Conservation (phyloP, 2,888 invertebrate genomes). For the Bombyx huttoni region DNA sequence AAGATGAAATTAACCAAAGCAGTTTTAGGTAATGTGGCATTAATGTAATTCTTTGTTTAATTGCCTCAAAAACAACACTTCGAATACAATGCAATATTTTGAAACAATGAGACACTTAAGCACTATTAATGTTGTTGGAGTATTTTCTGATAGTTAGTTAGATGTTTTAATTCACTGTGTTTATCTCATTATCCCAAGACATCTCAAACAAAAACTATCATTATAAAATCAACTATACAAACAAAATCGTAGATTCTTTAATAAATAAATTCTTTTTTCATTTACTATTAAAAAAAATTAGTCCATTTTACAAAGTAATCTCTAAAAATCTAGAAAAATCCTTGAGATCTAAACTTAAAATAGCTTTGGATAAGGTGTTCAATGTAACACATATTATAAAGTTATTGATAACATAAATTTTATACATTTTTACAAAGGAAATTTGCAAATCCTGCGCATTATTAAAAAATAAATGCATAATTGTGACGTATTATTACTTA, state of each 20-base stretch:
- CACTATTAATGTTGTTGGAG: not conserved
- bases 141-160: not conserved
- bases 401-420: conserved; percentile 8
- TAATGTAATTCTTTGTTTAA: not conserved
- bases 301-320: conserved; percentile 6
- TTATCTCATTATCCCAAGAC: not conserved
- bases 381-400: conserved; percentile 29
- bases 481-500: conserved; percentile 44
- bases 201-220: conserved; percentile 6
- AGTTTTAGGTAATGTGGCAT: not conserved
- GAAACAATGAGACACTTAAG: not conserved
- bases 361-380: conserved; percentile 68
- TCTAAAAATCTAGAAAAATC: conserved; percentile 51
- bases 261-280: conserved; percentile 64
- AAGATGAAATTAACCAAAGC: too few species aligned
- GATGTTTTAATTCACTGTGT: not conserved
- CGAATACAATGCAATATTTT: not conserved
- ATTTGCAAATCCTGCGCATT: conserved; percentile 28
- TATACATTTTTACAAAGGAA: conserved; percentile 68
- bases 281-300: conserved; percentile 43
- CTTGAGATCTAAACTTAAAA: conserved; percentile 69
- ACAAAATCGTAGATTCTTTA: conserved; percentile 41
- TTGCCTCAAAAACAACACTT: not conserved
- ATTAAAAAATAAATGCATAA: conserved; percentile 32
- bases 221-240: conserved; percentile 49